Conservation (phyloP, 2,113 vertebrate species). For the Gymnarchus niloticus region DNA sequence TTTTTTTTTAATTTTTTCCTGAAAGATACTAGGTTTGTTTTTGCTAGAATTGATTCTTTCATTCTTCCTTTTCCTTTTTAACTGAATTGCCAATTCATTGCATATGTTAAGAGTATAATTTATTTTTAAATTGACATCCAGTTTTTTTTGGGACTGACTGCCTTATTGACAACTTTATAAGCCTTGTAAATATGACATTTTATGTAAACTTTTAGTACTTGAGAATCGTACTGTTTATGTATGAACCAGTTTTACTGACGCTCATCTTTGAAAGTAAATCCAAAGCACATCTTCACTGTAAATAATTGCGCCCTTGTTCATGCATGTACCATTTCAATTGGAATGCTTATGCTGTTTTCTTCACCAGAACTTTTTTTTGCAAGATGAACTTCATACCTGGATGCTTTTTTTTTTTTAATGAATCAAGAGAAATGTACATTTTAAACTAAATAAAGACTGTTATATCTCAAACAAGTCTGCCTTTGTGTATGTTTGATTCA, state of each 20-base stretch:
- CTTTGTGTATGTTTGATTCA: background rate
- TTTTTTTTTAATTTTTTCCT: conserved; percentile 48
- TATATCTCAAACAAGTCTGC: conserved; percentile 15
- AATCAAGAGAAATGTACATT: conserved; percentile 63
- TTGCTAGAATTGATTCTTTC: conserved; percentile 48
- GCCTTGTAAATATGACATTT: conserved; percentile 44
- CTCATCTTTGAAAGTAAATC: conserved; percentile 38
- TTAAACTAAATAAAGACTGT: conserved; percentile 66
- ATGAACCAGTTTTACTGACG: conserved; percentile 55
- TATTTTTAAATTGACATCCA: conserved; percentile 59
- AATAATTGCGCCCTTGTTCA: conserved; percentile 56
- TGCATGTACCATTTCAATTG: conserved; percentile 51
- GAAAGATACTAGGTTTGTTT: conserved; percentile 43
- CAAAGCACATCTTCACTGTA: conserved; percentile 56
- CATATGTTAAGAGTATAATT: conserved; percentile 55
- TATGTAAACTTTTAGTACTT: conserved; percentile 37
- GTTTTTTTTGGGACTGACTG: conserved; percentile 49
- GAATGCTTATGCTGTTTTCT: conserved; percentile 57
- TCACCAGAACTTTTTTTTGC: conserved; percentile 43
- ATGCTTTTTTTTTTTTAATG: conserved; percentile 66
- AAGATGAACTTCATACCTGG: conserved; percentile 53
- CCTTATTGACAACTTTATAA: conserved; percentile 43
- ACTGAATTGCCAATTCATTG: conserved; percentile 37
- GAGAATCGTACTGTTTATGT: conserved; percentile 36
- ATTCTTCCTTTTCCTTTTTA: conserved; percentile 29